Evolutionary conservation across 2,797 vertebrate species (phyloP).

Genomic region (Danio choprae): DNA sequence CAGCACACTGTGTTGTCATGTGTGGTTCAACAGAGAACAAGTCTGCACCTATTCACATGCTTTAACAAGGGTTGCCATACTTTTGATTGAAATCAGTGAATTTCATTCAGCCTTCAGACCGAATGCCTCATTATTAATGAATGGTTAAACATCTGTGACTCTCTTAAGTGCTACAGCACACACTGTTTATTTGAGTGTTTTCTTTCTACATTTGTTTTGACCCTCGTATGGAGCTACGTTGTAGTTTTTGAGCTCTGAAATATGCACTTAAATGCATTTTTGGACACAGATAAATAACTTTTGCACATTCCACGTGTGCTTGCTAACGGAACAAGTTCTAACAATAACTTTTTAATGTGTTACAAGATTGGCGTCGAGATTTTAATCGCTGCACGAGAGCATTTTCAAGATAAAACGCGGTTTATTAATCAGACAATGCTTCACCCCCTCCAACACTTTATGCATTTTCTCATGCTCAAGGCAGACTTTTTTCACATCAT

Average conservation of each 20-base stretch:
- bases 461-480: conserved; percentile 3
- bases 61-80: conserved; percentile 22
- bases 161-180: conserved; percentile 13
- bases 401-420: conserved; percentile 20
- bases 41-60: conserved; percentile 8
- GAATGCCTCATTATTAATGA: conserved; percentile 19
- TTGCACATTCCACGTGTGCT: neutral
- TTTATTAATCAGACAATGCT: conserved; percentile 27
- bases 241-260: conserved; percentile 16
- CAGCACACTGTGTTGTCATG: conserved; percentile 1
- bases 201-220: too few species aligned
- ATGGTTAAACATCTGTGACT: conserved; percentile 2
- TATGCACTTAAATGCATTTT: neutral
- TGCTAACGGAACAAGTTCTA: conserved; percentile 4
- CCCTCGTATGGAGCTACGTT: neutral
- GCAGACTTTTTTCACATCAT: neutral
- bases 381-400: conserved; percentile 23
- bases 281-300: neutral
- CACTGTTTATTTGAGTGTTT: neutral
- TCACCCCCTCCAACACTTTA: neutral
- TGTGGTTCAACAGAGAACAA: conserved; percentile 13
- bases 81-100: conserved; percentile 30
- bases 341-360: neutral
- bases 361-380: conserved; percentile 17
- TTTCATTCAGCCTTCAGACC: conserved; percentile 36